Evolutionary conservation across 1,140 invertebrate species (phyloP), one percentile per base, ranked within the genome.

Genomic region (Plodia interpunctella): DNA sequence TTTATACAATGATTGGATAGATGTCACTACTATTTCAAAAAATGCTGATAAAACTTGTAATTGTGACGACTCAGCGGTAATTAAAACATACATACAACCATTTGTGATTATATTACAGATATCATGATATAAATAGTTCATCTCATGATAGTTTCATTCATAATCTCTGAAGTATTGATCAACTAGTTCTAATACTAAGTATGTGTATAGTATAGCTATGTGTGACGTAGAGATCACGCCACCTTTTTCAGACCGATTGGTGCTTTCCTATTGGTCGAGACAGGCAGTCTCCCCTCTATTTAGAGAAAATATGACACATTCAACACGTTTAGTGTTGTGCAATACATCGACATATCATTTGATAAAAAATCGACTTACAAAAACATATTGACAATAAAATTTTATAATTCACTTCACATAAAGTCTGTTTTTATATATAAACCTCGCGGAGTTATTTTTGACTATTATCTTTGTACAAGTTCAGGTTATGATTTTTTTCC

Each of bases 141-240:
- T 28, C 65, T 60, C 60, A 2, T 15, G 38, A 44, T 3, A 44
- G 13, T 44, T 44, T 44, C 38, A 44, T 44, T 44, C 38, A 15
- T 44, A 44, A 2, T 44, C 38, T 44, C 52, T 19, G 18, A 44
- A 44, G 38, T 44, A 44, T 44, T 44, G 38, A 44, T 44, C 38
- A 44, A n/a, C 1, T 44, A 44, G 38, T 44, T 44, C 15, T 0
- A 44, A 44, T 44, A 44, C 2, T 15, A 44, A 52, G 35, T 44
- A 53, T 32, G 6, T 32, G 8, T 73, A 74, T 57, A 25, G 50
- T 79, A 72, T 72, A 66, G 75, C 66, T 77, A 78, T 63, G 57
- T 60, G 68, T 88, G 84, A 87, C 84, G 86, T 87, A 80, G 80
- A 18, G 80, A 88, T 88, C 86, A 88, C 86, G 86, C 86, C 86